These are phyloP conservation scores for Plutomurus gul DNA, from an alignment of 1,140 invertebrate species.

Conservation along the genomic window DNA sequence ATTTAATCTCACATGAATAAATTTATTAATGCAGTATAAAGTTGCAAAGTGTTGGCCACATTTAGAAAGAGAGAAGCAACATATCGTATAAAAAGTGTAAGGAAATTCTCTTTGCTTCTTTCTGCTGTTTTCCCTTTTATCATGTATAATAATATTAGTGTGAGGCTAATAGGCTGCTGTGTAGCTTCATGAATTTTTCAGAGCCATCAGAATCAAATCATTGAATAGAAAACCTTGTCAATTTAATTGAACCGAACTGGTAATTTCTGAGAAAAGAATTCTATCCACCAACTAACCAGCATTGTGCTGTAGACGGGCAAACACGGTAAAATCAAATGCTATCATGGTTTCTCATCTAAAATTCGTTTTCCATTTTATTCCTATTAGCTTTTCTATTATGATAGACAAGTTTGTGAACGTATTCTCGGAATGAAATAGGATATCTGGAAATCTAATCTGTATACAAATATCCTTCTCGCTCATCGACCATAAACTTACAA, in stretches of 20 bases:
- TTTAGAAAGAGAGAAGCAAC: no score
- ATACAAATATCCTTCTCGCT: not conserved
- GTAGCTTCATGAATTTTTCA: not conserved
- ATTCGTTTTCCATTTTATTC: conserved; percentile 1
- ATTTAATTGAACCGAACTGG: not conserved
- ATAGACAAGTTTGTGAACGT: not conserved
- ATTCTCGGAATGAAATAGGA: not conserved
- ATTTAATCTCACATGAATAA: no score
- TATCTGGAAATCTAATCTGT: not conserved
- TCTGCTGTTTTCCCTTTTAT: not conserved
- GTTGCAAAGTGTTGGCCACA: no score
- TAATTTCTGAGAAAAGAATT: not conserved
- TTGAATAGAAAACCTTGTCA: not conserved
- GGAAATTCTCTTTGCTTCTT: not conserved
- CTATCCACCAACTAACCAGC: not conserved
- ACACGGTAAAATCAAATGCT: not conserved
- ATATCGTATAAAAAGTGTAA: no score
- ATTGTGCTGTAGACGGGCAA: no score
- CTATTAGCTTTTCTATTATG: not conserved
- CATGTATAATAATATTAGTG: not conserved
- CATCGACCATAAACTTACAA: not conserved
- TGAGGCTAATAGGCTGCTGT: not conserved
- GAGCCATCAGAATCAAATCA: not conserved
- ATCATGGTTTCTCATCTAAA: not conserved
- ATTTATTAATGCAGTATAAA: no score